Conservation (phyloP, 2,888 invertebrate genomes). For the Willowsia nigromaculata region DNA sequence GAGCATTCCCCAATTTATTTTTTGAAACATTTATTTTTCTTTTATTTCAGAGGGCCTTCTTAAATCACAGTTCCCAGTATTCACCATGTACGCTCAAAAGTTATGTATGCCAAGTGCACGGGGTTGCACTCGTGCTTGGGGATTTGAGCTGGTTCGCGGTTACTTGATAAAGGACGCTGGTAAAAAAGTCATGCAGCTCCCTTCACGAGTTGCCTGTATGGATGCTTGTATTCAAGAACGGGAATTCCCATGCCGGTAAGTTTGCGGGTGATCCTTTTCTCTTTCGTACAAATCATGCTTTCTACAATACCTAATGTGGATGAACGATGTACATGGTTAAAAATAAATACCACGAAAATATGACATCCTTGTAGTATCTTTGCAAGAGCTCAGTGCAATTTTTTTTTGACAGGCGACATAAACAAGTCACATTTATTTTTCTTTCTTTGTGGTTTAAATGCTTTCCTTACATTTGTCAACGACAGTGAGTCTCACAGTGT, state of each 20-base stretch:
- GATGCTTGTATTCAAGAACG: conserved; percentile 80
- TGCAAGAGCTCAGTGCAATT: neutral
- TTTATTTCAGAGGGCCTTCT: conserved; percentile 79
- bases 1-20: conserved; percentile 1
- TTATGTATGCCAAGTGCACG: conserved; percentile 79
- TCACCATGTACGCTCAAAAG: conserved; percentile 80
- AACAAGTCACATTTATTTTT: neutral
- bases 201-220: conserved; percentile 80
- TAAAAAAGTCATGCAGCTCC: conserved; percentile 79
- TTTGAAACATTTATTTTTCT: conserved; percentile 53
- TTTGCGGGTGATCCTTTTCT: conserved; percentile 65
- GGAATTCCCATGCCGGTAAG: conserved; percentile 80
- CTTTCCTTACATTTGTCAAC: neutral
- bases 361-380: neutral
- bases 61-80: conserved; percentile 80
- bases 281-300: conserved; percentile 42
- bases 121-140: conserved; percentile 80
- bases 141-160: conserved; percentile 80
- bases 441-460: neutral
- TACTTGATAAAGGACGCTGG: conserved; percentile 79
- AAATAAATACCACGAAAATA: conserved; percentile 9
- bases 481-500: neutral
- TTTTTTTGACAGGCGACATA: conserved; percentile 31
- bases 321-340: neutral
- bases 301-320: neutral